Evolutionary conservation across 1,140 invertebrate genomes (phyloP), one percentile per base, ranked within the genome.

Genomic region (Neoseiulus cucumeris): DNA sequence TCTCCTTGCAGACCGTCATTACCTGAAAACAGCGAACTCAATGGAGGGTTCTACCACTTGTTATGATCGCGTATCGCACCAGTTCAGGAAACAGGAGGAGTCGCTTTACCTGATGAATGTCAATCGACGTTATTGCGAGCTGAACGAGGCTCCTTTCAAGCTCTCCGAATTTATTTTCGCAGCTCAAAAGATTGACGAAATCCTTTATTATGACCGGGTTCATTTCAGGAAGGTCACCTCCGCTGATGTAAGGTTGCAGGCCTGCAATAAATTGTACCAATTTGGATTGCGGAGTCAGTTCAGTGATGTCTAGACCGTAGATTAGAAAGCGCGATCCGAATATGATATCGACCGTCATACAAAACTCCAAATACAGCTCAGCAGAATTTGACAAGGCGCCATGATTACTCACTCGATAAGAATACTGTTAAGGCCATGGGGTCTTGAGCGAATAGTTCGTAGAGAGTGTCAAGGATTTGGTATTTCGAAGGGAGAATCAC

Each of bases 51-150:
- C n/a, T n/a, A n/a, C n/a, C n/a, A n/a, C n/a, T n/a, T n/a, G n/a
- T n/a, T n/a, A n/a, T n/a, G n/a, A n/a, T n/a, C n/a, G n/a, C n/a
- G n/a, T n/a, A 51, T 22, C 20, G 45, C 6, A 39, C 9, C 44
- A 42, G 7, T 20, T 30, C 20, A 39, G 29, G 7, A 17, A 14
- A 7, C 33, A 39, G 33, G 33, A 39, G n/a, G n/a, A n/a, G n/a
- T n/a, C n/a, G n/a, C n/a, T n/a, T n/a, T n/a, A 85, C 84, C 76
- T 93, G 88, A 75, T 94, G 87, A 47, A 95, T 82, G 76, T 95
- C 91, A 29, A 95, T 75, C 69, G 85, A 90, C 65, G 82, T 80
- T 59, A 94, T 84, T 66, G 89, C 83, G 30, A 94, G 75, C 71
- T 87, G 83, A 7, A 91, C 81, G 42, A 92, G 81, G 67, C 89